Conservation (phyloP, 2,797 vertebrate genomes). For the Scomberomorus guttatus region DNA sequence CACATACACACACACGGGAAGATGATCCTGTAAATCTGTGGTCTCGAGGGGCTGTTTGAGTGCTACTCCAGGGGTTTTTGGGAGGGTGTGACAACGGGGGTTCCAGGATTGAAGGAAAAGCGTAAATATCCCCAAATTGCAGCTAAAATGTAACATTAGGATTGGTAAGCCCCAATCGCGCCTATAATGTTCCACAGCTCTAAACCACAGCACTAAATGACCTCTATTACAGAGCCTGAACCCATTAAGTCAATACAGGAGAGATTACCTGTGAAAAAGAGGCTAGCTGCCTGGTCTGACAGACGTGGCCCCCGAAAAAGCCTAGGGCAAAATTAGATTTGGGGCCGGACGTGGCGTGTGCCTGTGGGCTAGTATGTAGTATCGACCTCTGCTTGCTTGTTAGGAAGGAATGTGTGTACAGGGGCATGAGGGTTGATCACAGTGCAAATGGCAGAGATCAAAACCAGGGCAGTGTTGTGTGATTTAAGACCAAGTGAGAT, state of each 20-base stretch:
- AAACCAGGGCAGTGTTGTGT: conserved; percentile 14
- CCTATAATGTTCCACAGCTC: conserved; percentile 75
- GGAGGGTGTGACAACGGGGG: conserved; percentile 52
- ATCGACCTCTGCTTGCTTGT: conserved; percentile 61
- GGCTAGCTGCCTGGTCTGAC: conserved; percentile 56
- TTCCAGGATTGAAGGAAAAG: conserved; percentile 67
- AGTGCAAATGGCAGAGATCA: conserved; percentile 51
- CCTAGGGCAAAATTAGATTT: conserved; percentile 73
- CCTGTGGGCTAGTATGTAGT: conserved; percentile 66
- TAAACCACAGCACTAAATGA: conserved; percentile 77
- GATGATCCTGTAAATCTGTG: conserved; percentile 78
- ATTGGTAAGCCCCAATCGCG: conserved; percentile 76
- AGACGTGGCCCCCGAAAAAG: conserved; percentile 45
- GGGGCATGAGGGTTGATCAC: conserved; percentile 41
- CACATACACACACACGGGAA: conserved; percentile 63
- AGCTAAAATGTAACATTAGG: conserved; percentile 83
- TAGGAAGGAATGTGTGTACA: conserved; percentile 46
- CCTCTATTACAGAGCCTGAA: conserved; percentile 77
- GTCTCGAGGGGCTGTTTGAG: conserved; percentile 81
- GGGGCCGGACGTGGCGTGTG: conserved; percentile 46
- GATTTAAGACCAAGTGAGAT: conserved; percentile 25
- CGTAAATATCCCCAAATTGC: conserved; percentile 83
- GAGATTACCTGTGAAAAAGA: conserved; percentile 81
- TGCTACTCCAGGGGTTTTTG: conserved; percentile 76
- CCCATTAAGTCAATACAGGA: conserved; percentile 79